These are phyloP conservation scores for Brachypodius melanocephalos DNA, from an alignment of 2,113 vertebrate genomes.

Conservation along the genomic window DNA sequence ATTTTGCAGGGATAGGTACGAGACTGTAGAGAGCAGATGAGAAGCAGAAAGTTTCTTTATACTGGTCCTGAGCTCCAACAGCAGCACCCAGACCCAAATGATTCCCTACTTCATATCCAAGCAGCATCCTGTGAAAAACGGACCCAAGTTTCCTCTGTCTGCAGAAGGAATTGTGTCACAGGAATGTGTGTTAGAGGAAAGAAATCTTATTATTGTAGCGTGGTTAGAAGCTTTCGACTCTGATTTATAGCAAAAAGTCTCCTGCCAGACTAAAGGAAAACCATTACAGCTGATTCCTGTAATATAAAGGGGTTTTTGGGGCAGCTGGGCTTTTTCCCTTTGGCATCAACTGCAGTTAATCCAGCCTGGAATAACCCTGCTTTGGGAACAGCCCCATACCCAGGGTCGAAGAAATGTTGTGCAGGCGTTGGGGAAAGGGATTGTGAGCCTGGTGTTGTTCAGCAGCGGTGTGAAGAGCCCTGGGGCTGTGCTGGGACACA, in stretches of 20 bases:
- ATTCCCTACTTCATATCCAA: neutral
- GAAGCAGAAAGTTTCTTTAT: neutral
- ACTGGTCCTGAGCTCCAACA: neutral
- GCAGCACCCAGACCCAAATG: neutral
- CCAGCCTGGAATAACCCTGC: neutral
- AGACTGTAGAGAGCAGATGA: neutral
- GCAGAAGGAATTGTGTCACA: neutral
- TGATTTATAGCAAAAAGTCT: neutral
- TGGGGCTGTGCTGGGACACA: neutral
- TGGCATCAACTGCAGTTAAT: neutral
- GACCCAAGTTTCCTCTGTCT: neutral
- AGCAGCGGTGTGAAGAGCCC: neutral
- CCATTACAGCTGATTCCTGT: neutral
- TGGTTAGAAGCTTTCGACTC: neutral
- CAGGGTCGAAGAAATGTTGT: neutral
- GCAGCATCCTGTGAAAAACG: neutral
- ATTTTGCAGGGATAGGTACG: neutral
- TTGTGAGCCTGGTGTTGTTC: neutral
- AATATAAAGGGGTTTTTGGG: neutral
- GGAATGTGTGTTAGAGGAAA: accelerated
- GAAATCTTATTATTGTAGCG: neutral
- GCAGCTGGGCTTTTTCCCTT: neutral
- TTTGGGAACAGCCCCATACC: neutral
- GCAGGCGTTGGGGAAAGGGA: neutral
- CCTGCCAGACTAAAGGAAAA: neutral